These are phyloP conservation scores for Brachyptera putata DNA, from an alignment of 2,888 invertebrate species.

Conservation along the genomic window DNA sequence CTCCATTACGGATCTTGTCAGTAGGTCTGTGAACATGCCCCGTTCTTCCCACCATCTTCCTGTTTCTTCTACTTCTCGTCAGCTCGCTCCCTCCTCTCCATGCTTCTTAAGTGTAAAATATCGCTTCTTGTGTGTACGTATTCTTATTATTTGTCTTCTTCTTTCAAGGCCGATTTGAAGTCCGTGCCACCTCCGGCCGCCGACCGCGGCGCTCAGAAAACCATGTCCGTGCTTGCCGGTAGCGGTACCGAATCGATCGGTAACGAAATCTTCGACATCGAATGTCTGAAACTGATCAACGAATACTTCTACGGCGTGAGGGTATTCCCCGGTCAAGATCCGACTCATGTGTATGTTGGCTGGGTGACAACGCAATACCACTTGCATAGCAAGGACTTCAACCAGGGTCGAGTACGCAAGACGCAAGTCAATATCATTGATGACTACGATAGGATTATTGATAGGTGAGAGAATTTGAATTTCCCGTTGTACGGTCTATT, in stretches of 20 bases:
- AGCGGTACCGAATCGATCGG: constrained; percentile 75
- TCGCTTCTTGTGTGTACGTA: too few species aligned
- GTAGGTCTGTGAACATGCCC: too few species aligned
- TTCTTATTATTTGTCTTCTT: too few species aligned
- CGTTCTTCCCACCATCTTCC: too few species aligned
- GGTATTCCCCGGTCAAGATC: constrained; percentile 93
- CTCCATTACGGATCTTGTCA: too few species aligned
- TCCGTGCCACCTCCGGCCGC: constrained; percentile 60
- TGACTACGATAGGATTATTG: constrained; percentile 70
- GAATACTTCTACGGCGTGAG: constrained; percentile 92
- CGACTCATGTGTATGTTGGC: constrained; percentile 91
- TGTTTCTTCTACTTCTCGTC: too few species aligned
- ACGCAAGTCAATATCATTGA: constrained; percentile 77
- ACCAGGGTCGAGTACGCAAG: constrained; percentile 78
- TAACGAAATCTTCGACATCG: constrained; percentile 81
- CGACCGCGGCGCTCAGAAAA: constrained; percentile 59
- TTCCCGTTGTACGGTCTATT: too few species aligned
- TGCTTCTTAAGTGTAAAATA: too few species aligned
- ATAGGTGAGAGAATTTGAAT: constrained; percentile 54
- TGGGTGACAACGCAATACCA: constrained; percentile 99
- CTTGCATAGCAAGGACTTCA: constrained; percentile 84
- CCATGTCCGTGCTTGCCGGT: constrained; percentile 64
- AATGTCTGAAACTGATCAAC: constrained; percentile 87
- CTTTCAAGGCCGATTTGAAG: constrained; percentile 55
- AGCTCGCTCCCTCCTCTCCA: too few species aligned